Conservation (phyloP, 2,113 vertebrate species). For the Platanista minor region DNA sequence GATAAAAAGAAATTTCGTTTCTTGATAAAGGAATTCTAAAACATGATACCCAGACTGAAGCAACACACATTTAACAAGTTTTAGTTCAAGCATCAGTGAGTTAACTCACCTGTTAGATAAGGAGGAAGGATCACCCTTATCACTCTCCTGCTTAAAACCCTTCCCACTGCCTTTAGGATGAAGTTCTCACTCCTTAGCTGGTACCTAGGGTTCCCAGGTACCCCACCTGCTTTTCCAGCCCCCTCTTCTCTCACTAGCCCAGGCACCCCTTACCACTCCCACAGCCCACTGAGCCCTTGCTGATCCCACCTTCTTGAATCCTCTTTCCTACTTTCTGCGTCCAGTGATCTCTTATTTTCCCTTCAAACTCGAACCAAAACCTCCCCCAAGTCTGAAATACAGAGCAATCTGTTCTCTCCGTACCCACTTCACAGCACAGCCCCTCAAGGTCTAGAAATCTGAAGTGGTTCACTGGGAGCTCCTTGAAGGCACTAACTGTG, state of each 20-base stretch:
- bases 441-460: neutral
- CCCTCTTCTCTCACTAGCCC: neutral
- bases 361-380: neutral
- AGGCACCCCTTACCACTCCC: neutral
- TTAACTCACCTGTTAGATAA: neutral
- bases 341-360: neutral
- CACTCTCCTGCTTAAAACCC: neutral
- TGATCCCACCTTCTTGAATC: neutral
- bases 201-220: neutral
- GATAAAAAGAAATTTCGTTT: neutral
- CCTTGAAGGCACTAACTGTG: neutral
- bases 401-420: neutral
- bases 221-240: neutral
- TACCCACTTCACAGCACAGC: neutral
- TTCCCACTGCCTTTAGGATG: neutral
- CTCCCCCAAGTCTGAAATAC: neutral
- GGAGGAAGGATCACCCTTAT: neutral
- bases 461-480: neutral
- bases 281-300: neutral
- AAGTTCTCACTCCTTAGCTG: neutral
- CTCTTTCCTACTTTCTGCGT: neutral
- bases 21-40: neutral
- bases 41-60: neutral
- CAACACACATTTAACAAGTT: neutral
- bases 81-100: neutral